Evolutionary conservation across 2,888 invertebrate genomes (phyloP), one percentile per base, ranked within the genome.

Genomic region (Hypena proboscidalis): DNA sequence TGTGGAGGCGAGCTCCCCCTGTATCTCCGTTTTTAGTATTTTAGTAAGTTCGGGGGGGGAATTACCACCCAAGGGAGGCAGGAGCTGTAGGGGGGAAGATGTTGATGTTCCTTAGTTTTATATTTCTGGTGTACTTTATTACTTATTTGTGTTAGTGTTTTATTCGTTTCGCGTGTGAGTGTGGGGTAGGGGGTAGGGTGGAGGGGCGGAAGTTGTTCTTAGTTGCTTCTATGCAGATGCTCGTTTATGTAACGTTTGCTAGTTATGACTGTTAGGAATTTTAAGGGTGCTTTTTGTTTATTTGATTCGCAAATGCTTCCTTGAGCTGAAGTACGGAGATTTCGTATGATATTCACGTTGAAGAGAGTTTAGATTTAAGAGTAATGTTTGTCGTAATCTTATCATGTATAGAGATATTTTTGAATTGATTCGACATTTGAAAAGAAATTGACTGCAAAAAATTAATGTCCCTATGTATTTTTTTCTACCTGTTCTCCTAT

Each of bases 101-200:
- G 90, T 90, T 90, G 90, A 90, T 90, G 90, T 90, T 90, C 88
- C 90, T 90, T 90, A 90, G 90, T 90, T 90, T 90, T 90, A 90
- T 90, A 90, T 90, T 90, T 90, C 90, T 81, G 79, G 74, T 73
- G 85, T 90, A 89, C 88, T 90, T 90, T 89, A 90, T 90, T 86
- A 85, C 85, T 85, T 90, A 88, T 88, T 88, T 88, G 84, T 81
- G 87, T 85, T 82, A 81, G 62, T 65, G 71, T 67, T 56, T 74
- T 56, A 51, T 56, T 79, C 64, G 70, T 65, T 72, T 67, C 65
- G 68, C 67, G 81, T 78, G 74, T 60, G 72, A 56, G 78, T 74
- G 74, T 39, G 73, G 67, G 74, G 68, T 69, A 54, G 58, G 67
- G 29, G 66, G 69, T n/a, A 60, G 70, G 67, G 43, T 66, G 58